Percentiles rank a stretch among this genome's conserved stretches.
Conservation (phyloP, 2,888 invertebrate genomes). For the Ichneumoninae sp. region DNA sequence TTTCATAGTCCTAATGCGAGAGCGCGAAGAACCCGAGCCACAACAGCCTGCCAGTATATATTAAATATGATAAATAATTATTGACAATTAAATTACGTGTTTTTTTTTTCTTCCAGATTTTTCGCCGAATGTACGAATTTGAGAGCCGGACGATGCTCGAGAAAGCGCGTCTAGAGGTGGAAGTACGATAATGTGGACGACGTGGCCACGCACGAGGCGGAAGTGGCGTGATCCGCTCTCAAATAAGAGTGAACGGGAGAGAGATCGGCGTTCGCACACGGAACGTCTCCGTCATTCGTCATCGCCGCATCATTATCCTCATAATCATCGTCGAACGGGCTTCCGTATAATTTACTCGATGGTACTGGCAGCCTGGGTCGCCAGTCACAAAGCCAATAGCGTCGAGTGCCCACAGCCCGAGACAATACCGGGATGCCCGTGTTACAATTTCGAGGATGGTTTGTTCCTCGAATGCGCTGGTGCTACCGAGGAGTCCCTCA, state of each 20-base stretch:
- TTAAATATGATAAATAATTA: background rate
- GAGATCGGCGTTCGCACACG: conserved; percentile 48
- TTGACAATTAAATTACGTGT: background rate
- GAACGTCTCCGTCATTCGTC: conserved; percentile 60
- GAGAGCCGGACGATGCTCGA: conserved; percentile 74
- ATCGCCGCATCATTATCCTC: conserved; percentile 56
- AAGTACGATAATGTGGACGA: conserved; percentile 82
- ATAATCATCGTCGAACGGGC: conserved; percentile 68
- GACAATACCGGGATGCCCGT: conserved; percentile 93
- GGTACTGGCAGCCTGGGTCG: conserved; percentile 78
- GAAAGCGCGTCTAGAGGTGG: conserved; percentile 75
- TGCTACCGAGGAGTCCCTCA: conserved; percentile 90
- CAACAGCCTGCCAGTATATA: too few species aligned
- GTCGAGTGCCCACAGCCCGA: conserved; percentile 90
- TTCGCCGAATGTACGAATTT: conserved; percentile 33
- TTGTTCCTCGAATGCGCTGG: conserved; percentile 95
- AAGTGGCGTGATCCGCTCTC: conserved; percentile 78
- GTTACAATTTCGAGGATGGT: conserved; percentile 96
- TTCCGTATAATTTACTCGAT: conserved; percentile 76
- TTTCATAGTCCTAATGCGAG: background rate
- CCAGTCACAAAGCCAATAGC: conserved; percentile 78
- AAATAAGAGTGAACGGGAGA: conserved; percentile 62
- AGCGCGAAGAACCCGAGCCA: too few species aligned
- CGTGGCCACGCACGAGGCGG: conserved; percentile 81
- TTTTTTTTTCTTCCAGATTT: conserved; percentile 48